A percentile compares a stretch with the other conserved stretches of the same genome.
phyloP scores from a whole-genome alignment of 2,888 invertebrate species.

The Tetramorium bicarinatum region DNA sequence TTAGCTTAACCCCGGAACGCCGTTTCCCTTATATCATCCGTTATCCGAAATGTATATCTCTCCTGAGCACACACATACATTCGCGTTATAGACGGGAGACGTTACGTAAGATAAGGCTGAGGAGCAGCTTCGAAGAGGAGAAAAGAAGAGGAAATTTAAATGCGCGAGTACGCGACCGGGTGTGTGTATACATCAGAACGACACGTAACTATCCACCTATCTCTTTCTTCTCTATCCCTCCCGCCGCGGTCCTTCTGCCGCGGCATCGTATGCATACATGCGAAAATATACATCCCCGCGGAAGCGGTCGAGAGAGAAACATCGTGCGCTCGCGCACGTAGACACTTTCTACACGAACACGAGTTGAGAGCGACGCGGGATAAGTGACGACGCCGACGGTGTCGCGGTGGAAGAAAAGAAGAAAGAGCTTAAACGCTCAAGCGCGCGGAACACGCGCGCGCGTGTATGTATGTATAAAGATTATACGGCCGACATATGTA shows the following conservation, averaged over 20 bases:
- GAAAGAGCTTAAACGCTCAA: slow-evolving; percentile 68
- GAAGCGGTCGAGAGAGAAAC: slow-evolving; percentile 34
- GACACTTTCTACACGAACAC: slow-evolving; percentile 62
- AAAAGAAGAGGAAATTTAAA: slow-evolving; percentile 68
- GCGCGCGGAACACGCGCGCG: slow-evolving; percentile 31
- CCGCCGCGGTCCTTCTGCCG: not conserved
- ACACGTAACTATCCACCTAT: slow-evolving; percentile 29
- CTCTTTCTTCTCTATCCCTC: not conserved
- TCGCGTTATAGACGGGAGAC: slow-evolving; percentile 49
- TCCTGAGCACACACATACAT: slow-evolving; percentile 23
- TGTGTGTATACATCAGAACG: slow-evolving; percentile 27
- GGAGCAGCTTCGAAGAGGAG: slow-evolving; percentile 9
- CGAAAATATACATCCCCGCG: slow-evolving; percentile 26
- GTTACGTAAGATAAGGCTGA: slow-evolving; percentile 58
- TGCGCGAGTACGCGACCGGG: slow-evolving; percentile 32
- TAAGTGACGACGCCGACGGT: slow-evolving; percentile 64
- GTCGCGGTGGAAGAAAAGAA: slow-evolving; percentile 51
- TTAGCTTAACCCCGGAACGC: slow-evolving; percentile 14
- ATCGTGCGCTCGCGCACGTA: slow-evolving; percentile 32
- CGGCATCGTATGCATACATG: slow-evolving; percentile 43
- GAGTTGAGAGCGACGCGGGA: slow-evolving; percentile 66
- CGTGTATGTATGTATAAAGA: slow-evolving; percentile 12
- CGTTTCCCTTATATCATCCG: slow-evolving; percentile 29
- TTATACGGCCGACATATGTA: slow-evolving; percentile 39
- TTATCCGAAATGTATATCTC: slow-evolving; percentile 37